These are phyloP conservation scores for Pedionomus torquatus DNA, from an alignment of 2,113 vertebrate species.

Conservation along the genomic window DNA sequence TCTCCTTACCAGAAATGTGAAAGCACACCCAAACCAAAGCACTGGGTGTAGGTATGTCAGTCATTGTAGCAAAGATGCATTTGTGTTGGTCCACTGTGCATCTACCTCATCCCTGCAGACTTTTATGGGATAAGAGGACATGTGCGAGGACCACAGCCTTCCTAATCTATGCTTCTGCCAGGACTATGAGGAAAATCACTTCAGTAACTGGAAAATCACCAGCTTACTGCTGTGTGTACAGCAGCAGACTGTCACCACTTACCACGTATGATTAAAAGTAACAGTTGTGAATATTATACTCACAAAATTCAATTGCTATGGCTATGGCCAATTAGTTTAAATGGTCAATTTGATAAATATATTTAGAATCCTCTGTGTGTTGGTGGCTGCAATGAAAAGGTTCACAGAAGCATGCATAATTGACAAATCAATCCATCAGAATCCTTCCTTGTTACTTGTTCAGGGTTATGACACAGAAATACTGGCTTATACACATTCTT, in stretches of 20 bases:
- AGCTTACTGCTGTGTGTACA: background rate
- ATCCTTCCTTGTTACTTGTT: background rate
- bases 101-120: background rate
- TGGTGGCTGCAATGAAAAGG: background rate
- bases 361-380: background rate
- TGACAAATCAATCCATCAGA: background rate
- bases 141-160: rapidly evolving
- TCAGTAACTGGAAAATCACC: background rate
- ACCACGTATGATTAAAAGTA: background rate
- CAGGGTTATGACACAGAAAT: background rate
- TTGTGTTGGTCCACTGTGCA: background rate
- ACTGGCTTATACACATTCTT: background rate
- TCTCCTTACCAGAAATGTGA: background rate
- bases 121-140: background rate
- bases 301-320: background rate
- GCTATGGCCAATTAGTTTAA: background rate
- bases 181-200: background rate
- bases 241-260: background rate
- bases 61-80: background rate
- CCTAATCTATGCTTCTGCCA: background rate
- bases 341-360: background rate
- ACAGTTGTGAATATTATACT: background rate
- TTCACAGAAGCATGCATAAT: background rate
- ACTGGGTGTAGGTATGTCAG: background rate
- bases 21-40: background rate